Conservation (phyloP, 1,140 invertebrate genomes). For the Atta texana region DNA sequence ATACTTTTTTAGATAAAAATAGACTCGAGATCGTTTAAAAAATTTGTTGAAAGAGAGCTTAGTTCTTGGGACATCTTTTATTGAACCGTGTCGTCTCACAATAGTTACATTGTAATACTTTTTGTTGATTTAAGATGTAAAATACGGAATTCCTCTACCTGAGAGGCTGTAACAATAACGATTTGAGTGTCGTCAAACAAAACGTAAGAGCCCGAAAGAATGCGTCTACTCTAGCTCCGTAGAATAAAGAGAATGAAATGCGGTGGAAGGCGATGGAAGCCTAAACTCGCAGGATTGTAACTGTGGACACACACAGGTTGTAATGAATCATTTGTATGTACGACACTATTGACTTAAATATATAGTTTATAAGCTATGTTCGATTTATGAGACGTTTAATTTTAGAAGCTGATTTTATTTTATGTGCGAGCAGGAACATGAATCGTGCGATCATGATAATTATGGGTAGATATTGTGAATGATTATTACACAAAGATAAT, state of each 20-base stretch:
- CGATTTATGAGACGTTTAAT: conserved; percentile 37
- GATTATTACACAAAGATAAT: conserved; percentile 6
- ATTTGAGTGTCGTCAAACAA: conserved; percentile 25
- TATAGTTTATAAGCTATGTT: conserved; percentile 61
- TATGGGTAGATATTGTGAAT: conserved; percentile 1
- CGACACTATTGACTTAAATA: conserved; percentile 62
- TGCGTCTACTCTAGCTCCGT: conserved; percentile 29
- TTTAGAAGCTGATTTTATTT: conserved; percentile 41
- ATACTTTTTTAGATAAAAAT: conserved; percentile 12
- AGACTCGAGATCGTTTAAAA: neutral
- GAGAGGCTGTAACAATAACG: conserved; percentile 14
- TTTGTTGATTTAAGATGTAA: conserved; percentile 3
- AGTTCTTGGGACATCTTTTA: neutral
- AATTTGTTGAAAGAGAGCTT: neutral
- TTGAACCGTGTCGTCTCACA: neutral
- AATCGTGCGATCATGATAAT: conserved; percentile 3
- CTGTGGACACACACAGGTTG: conserved; percentile 56
- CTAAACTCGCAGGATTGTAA: conserved; percentile 57
- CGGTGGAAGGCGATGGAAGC: conserved; percentile 20
- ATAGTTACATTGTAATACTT: neutral
- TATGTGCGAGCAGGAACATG: neutral
- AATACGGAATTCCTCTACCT: conserved; percentile 38
- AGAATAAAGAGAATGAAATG: conserved; percentile 40
- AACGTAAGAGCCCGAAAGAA: conserved; percentile 9
- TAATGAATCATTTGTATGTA: conserved; percentile 63